Evolutionary conservation across 1,140 invertebrate species (phyloP).

Genomic region (Psix sp.): DNA sequence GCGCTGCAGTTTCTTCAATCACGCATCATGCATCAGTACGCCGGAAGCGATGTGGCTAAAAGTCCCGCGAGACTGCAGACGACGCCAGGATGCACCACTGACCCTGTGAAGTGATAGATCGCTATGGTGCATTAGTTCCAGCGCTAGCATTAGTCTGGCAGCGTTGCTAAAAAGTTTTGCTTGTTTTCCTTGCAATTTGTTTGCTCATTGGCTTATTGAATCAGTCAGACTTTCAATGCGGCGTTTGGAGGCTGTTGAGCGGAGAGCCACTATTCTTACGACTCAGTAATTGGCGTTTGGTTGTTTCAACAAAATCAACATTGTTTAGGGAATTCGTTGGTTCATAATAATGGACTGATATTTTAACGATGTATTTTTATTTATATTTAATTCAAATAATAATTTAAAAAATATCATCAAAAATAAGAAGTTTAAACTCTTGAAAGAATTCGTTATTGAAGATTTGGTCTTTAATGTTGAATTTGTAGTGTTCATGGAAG

Average conservation of each 20-base stretch:
- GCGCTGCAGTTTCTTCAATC: conserved; percentile 69
- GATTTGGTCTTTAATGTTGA: too few relatives aligned
- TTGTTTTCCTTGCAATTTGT: conserved; percentile 29
- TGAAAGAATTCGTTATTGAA: too few relatives aligned
- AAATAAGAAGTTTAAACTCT: too few relatives aligned
- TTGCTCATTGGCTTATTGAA: conserved; percentile 39
- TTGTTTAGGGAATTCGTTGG: conserved; percentile 10
- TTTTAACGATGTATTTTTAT: too few relatives aligned
- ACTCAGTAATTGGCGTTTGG: conserved; percentile 12
- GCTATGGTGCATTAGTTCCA: conserved; percentile 34
- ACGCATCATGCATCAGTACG: conserved; percentile 66
- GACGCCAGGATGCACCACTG: conserved; percentile 9
- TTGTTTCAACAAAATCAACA: neutral
- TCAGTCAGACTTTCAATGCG: conserved; percentile 5
- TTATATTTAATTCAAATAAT: too few relatives aligned
- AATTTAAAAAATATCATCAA: too few relatives aligned
- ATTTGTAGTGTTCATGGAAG: too few relatives aligned
- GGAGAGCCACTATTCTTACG: conserved; percentile 3
- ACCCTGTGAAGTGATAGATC: conserved; percentile 62
- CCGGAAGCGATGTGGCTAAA: conserved; percentile 62
- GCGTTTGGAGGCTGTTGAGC: conserved; percentile 1
- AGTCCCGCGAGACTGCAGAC: conserved; percentile 61
- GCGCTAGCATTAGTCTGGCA: conserved; percentile 22
- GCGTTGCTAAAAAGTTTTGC: conserved; percentile 39
- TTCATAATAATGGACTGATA: too few relatives aligned